Conservation (phyloP, 2,888 invertebrate species). For the Gymnoscelis rufifasciata region DNA sequence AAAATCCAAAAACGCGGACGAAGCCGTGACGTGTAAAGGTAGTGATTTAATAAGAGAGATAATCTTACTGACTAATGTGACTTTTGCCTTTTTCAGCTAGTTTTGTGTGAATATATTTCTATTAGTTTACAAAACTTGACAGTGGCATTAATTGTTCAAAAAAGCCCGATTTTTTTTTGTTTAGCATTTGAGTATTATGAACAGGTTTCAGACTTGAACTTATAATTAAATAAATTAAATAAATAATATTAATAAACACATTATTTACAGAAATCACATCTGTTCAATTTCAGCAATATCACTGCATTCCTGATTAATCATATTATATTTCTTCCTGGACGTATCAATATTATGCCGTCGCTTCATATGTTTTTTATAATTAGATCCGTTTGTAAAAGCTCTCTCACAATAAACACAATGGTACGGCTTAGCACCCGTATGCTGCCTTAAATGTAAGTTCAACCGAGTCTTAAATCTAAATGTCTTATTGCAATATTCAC, state of each 20-base stretch:
- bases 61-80: no score
- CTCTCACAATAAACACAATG: constrained; percentile 61
- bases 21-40: no score
- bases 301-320: constrained; percentile 32
- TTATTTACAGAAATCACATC: neutral
- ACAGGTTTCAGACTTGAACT: no score
- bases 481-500: constrained; percentile 65
- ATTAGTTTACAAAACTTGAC: no score
- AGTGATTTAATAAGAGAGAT: no score
- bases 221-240: neutral
- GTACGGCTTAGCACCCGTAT: constrained; percentile 71
- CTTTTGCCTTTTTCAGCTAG: no score
- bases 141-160: no score
- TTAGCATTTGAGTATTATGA: no score
- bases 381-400: constrained; percentile 72
- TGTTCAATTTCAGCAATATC: constrained; percentile 19
- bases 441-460: constrained; percentile 65
- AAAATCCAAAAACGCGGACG: no score
- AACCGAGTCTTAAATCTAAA: constrained; percentile 68
- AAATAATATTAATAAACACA: neutral
- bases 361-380: constrained; percentile 72
- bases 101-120: no score
- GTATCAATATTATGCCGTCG: constrained; percentile 67
- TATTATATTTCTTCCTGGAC: constrained; percentile 48
- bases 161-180: no score